phyloP scores from a whole-genome alignment of 2,888 invertebrate species.

The Yponomeuta cagnagella region DNA sequence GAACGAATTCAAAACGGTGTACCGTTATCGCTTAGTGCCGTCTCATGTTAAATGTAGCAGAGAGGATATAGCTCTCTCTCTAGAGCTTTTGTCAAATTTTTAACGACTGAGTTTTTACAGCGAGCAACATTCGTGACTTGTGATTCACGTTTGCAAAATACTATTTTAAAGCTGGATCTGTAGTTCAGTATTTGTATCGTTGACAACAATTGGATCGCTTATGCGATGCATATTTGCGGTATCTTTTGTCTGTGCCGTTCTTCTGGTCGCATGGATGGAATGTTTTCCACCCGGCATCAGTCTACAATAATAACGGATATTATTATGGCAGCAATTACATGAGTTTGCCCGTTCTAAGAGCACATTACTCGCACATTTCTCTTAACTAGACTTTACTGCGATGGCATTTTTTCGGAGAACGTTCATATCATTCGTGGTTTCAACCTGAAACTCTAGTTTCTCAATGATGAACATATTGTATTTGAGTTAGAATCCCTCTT shows the following conservation, averaged over 20 bases:
- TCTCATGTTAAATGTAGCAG: constrained; percentile 30
- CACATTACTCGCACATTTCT: not conserved
- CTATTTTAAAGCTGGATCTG: not conserved
- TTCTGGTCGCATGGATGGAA: not conserved
- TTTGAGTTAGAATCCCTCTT: not conserved
- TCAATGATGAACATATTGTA: not conserved
- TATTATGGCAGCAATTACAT: constrained; percentile 8
- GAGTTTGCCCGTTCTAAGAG: not conserved
- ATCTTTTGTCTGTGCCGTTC: not conserved
- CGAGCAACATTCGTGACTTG: not conserved
- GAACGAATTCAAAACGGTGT: constrained; percentile 35
- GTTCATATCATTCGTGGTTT: no score
- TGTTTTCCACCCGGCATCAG: not conserved
- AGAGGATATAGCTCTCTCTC: constrained; percentile 6
- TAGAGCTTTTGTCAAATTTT: constrained; percentile 35
- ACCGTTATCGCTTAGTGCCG: constrained; percentile 40
- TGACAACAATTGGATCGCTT: not conserved
- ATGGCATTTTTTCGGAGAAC: no score
- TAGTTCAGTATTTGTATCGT: constrained; percentile 1
- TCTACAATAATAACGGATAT: not conserved
- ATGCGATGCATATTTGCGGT: not conserved
- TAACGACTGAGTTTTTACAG: constrained; percentile 33
- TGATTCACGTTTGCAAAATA: not conserved
- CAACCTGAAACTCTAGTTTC: not conserved
- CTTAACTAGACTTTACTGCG: no score